These are phyloP conservation scores for Sinopyrophorus schimmeli DNA, from an alignment of 2,888 invertebrate genomes.

Conservation along the genomic window DNA sequence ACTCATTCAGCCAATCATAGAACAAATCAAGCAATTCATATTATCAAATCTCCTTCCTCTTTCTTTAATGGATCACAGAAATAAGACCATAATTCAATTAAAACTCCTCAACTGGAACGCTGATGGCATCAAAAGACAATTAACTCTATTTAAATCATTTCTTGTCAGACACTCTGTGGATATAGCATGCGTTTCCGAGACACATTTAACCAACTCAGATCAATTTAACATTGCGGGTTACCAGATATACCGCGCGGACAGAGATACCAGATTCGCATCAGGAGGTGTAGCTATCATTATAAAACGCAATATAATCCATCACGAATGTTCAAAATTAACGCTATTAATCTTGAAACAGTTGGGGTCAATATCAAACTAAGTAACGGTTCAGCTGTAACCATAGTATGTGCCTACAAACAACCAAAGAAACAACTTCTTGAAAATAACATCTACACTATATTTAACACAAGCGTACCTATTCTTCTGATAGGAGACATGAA, in stretches of 20 bases:
- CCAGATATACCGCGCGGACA: constrained; percentile 4
- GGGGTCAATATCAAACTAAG: constrained; percentile 1
- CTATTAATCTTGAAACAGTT: constrained; percentile 5
- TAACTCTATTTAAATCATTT: not conserved
- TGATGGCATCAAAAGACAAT: constrained; percentile 6
- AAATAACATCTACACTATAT: constrained; percentile 6
- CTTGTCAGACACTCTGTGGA: constrained; percentile 12
- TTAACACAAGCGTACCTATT: constrained; percentile 6
- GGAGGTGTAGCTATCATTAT: constrained; percentile 6
- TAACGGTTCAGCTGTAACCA: constrained; percentile 1
- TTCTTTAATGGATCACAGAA: constrained; percentile 5
- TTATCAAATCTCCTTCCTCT: constrained; percentile 4
- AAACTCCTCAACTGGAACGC: constrained; percentile 10
- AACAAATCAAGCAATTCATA: constrained; percentile 9
- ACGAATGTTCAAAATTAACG: constrained; percentile 1
- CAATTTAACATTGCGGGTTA: constrained; percentile 12
- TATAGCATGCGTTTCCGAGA: constrained; percentile 10
- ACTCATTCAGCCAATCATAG: not conserved
- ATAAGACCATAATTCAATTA: not conserved
- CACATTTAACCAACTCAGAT: constrained; percentile 4
- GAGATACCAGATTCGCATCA: constrained; percentile 2
- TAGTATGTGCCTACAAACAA: constrained; percentile 11
- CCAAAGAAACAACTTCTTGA: constrained; percentile 12
- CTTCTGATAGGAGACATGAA: constrained; percentile 5
- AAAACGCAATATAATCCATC: constrained; percentile 6